Conservation (phyloP, 1,140 invertebrate species). For the Eumeta japonica region DNA sequence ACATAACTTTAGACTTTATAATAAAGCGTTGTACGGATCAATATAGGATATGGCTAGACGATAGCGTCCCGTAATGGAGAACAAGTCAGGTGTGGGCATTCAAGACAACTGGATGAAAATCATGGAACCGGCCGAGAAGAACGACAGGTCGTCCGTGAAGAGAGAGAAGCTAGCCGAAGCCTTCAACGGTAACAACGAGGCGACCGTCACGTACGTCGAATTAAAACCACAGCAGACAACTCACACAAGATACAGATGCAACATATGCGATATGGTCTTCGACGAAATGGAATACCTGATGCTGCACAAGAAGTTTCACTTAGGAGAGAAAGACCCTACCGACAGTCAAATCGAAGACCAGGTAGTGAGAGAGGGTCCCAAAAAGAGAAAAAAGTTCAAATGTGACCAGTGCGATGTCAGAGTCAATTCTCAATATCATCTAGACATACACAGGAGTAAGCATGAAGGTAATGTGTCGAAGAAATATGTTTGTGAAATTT, state of each 20-base stretch:
- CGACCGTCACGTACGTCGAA: conserved; percentile 35
- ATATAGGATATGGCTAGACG: conserved; percentile 26
- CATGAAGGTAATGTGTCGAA: conserved; percentile 43
- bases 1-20: conserved; percentile 26
- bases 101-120: conserved; percentile 52
- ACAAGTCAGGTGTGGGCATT: conserved; percentile 39
- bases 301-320: conserved; percentile 47
- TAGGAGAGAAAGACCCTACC: conserved; percentile 38
- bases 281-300: conserved; percentile 46
- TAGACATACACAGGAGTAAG: conserved; percentile 47
- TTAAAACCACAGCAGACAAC: conserved; percentile 20
- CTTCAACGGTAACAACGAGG: conserved; percentile 30
- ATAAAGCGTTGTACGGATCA: conserved; percentile 34
- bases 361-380: conserved; percentile 28
- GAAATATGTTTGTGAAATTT: conserved; percentile 45
- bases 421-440: conserved; percentile 48
- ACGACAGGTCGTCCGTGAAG: too few species aligned
- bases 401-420: conserved; percentile 50
- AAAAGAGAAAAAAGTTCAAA: conserved; percentile 45
- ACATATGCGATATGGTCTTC: conserved; percentile 45
- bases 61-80: conserved; percentile 48
- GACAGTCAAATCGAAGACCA: conserved; percentile 29
- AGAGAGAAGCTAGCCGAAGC: conserved; percentile 47
- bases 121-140: conserved; percentile 49
- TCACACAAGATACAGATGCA: conserved; percentile 31